Evolutionary conservation across 2,888 invertebrate species (phyloP), one percentile per base, ranked within the genome.

Genomic region (Byasa hedistus): DNA sequence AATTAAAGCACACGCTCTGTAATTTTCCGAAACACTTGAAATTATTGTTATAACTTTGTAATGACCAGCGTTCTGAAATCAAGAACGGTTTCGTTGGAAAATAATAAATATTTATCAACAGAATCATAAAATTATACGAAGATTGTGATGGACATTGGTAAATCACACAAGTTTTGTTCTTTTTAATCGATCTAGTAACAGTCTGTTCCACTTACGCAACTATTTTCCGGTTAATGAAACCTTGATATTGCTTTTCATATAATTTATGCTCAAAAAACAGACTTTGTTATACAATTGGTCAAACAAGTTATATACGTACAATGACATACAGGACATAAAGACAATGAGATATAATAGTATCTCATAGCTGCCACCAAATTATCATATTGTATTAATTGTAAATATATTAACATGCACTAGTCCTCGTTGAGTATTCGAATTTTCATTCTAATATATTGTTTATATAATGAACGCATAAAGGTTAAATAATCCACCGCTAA

Each of bases 81-180:
- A 44, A 44, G 44, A 10, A 44, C 32, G 32, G 4, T 36, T 36
- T 7, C 32, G 32, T 36, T 7, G 32, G 5, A 36, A 7, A 10
- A 4, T 36, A 36, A 7, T 7, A 57, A 22, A 32, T 58, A 12
- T 59, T 24, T 59, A n/a, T 54, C 54, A 65, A 58, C 57, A 63
- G 17, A 67, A 48, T 60, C 57, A 69, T 67, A 61, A 64, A 61
- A 64, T 60, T 56, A 65, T 65, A 59, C 65, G 39, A 22, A 59
- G 54, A 44, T 52, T 12, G 39, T 52, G 58, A 17, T 64, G 22
- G 5, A 7, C 10, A 0, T 52, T 12, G 52, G 52, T 54, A 54
- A 64, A 64, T 39, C 36, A 58, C 64, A 32, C 19, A 59, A 36
- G 52, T 17, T 57, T 52, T 23, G 36, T 23, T 36, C n/a, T 24